phyloP scores from a whole-genome alignment of 1,140 invertebrate species.

The Sipha flava region DNA sequence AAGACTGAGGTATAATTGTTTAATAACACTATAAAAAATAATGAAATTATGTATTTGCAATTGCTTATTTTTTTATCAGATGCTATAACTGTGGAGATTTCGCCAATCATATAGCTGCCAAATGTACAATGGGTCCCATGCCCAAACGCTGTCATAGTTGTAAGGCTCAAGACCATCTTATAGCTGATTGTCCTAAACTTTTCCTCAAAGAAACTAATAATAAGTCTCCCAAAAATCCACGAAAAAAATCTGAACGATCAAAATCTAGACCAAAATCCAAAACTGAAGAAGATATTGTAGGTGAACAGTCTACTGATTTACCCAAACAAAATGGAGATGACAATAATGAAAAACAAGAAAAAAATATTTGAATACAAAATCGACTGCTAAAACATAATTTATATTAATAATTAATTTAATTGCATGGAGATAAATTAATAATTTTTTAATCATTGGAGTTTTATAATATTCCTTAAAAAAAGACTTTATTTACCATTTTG shows the following conservation, averaged over 20 bases:
- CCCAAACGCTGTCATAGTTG: conserved; percentile 83
- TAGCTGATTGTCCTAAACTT: conserved; percentile 66
- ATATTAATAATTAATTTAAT: conserved; percentile 21
- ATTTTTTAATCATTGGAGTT: conserved; percentile 23
- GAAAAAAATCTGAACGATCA: background rate
- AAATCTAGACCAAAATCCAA: conserved; percentile 7
- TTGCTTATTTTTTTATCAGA: conserved; percentile 47
- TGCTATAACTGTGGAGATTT: conserved; percentile 89
- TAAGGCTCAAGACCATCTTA: conserved; percentile 73
- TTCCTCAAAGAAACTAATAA: background rate
- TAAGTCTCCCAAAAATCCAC: background rate
- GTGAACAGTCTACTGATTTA: background rate
- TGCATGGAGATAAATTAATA: conserved; percentile 17
- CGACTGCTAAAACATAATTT: conserved; percentile 8
- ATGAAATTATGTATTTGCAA: background rate
- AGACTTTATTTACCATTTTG: conserved; percentile 28
- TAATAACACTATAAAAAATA: background rate
- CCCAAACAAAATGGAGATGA: conserved; percentile 13
- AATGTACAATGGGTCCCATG: conserved; percentile 73
- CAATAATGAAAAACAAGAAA: background rate
- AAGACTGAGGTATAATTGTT: conserved; percentile 63
- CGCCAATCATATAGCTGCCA: conserved; percentile 80
- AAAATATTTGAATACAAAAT: background rate
- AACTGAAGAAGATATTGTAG: background rate
- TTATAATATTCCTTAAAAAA: conserved; percentile 25